Percentiles rank a stretch among this genome's conserved stretches.
Evolutionary conservation across 2,113 vertebrate genomes (phyloP).

Genomic region (Scopus umbretta): DNA sequence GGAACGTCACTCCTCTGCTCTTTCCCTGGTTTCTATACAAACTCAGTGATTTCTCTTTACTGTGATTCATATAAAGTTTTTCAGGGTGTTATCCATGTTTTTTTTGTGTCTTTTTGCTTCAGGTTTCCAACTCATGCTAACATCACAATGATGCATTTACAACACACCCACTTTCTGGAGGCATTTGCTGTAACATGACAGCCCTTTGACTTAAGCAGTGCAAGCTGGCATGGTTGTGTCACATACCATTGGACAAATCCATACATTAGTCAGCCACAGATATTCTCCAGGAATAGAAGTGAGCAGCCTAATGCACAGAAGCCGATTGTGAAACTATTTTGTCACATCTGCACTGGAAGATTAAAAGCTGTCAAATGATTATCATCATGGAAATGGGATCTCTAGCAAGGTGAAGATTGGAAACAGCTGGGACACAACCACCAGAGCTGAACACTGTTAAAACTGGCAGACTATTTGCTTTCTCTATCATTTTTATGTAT

Average conservation of each 20-base stretch:
- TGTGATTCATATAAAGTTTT: background rate
- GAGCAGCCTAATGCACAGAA: background rate
- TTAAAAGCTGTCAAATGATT: conserved; percentile 43
- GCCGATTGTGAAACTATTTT: background rate
- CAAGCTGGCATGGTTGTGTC: background rate
- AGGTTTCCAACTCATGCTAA: background rate
- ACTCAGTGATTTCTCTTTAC: background rate
- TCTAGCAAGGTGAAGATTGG: background rate
- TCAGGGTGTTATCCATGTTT: fast-evolving
- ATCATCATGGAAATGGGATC: conserved; percentile 7
- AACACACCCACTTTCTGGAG: background rate
- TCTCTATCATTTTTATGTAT: background rate
- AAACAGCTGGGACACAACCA: background rate
- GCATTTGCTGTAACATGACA: background rate
- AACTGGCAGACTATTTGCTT: background rate
- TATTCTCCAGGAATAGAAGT: background rate
- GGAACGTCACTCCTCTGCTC: background rate
- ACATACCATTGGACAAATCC: background rate
- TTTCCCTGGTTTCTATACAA: background rate
- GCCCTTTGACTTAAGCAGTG: background rate
- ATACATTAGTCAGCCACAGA: background rate
- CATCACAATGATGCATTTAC: background rate
- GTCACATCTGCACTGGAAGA: conserved; percentile 22
- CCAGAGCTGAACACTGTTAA: background rate
- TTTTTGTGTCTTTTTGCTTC: background rate